Evolutionary conservation across 2,888 invertebrate species (phyloP).

Genomic region (Schizotus pectinicornis): DNA sequence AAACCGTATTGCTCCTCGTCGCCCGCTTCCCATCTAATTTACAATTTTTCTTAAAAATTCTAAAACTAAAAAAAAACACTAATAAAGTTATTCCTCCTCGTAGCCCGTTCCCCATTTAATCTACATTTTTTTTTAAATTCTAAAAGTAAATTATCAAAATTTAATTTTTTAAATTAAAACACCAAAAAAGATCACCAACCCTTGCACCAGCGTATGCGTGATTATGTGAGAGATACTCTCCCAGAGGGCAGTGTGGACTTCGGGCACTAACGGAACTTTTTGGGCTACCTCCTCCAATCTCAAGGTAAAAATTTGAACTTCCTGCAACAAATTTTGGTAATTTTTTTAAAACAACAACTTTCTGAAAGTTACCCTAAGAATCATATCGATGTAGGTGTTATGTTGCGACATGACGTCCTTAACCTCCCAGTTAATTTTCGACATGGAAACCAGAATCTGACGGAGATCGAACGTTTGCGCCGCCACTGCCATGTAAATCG

Average conservation of each 20-base stretch:
- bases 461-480: constrained; percentile 80
- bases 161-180: constrained; percentile 4
- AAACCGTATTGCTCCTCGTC: no score
- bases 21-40: no score
- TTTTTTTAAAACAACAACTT: background rate
- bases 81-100: no score
- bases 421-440: constrained; percentile 93
- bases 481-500: constrained; percentile 87
- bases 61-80: no score
- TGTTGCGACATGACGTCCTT: constrained; percentile 95
- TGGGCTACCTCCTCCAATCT: constrained; percentile 75
- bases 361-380: constrained; percentile 63
- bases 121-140: no score
- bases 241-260: constrained; percentile 80
- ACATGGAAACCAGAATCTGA: constrained; percentile 81
- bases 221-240: constrained; percentile 85
- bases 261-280: constrained; percentile 73
- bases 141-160: background rate
- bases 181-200: constrained; percentile 62
- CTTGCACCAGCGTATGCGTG: constrained; percentile 90
- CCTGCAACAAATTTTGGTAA: constrained; percentile 55
- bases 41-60: no score
- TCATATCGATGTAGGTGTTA: constrained; percentile 83
- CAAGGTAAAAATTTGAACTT: constrained; percentile 78
- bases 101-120: no score